Percentiles rank a stretch among this genome's conserved stretches.
Evolutionary conservation across 2,113 vertebrate genomes (phyloP).

Genomic region (Echinops telfairi): DNA sequence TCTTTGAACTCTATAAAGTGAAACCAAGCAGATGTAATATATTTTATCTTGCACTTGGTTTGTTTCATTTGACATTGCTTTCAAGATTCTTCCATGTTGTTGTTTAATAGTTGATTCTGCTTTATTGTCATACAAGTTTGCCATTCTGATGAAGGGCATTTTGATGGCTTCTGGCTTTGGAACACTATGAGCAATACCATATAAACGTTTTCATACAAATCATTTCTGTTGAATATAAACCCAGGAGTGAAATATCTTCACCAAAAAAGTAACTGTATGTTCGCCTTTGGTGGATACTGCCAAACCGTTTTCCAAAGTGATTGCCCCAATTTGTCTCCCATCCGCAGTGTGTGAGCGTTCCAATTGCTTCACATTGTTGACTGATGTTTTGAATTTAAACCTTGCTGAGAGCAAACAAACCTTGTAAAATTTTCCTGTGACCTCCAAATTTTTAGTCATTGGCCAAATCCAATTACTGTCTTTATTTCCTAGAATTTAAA

Average conservation of each 20-base stretch:
- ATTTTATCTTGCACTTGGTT: background rate
- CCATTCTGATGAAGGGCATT: background rate
- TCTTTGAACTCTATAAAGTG: constrained; percentile 15
- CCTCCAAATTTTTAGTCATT: constrained; percentile 31
- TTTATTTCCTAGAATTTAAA: constrained; percentile 57
- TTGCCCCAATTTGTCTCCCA: constrained; percentile 3
- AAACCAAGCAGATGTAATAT: background rate
- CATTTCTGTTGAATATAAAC: background rate
- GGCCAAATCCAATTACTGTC: background rate
- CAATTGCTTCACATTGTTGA: constrained; percentile 11
- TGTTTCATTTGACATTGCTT: background rate
- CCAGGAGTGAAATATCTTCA: background rate
- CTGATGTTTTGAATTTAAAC: constrained; percentile 37
- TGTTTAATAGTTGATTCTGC: constrained; percentile 1
- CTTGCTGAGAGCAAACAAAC: background rate
- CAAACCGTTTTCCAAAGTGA: constrained; percentile 38
- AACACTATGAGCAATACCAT: background rate
- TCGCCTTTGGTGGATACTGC: background rate
- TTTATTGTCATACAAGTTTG: background rate
- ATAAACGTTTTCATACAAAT: background rate
- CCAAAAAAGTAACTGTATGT: background rate
- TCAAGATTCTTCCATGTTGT: constrained; percentile 12
- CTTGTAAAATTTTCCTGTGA: constrained; percentile 27
- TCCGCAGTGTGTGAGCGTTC: background rate
- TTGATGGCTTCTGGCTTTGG: background rate